Evolutionary conservation across 2,113 vertebrate species (phyloP), one percentile per base, ranked within the genome.

Genomic region (Takifugu flavidus): DNA sequence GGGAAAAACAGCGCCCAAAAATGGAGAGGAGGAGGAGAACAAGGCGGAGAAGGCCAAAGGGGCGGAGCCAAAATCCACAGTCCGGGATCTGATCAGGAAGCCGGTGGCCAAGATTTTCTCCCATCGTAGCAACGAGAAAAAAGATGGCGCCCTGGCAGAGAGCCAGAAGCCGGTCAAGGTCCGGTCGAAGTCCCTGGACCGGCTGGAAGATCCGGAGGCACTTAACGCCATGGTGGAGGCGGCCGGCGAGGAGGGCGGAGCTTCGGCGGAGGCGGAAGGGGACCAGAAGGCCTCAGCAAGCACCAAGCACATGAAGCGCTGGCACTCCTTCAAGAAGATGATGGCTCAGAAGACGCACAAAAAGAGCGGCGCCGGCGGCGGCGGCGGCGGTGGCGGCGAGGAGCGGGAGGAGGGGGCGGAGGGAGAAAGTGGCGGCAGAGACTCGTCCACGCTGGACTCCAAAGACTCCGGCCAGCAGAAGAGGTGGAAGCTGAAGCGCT

Each of bases 311-410:
- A 86, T 91, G 85, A 90, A 78, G 62, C 91, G 91, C 72, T 92
- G 91, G 91, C 90, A 91, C 72, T 92, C 91, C 65, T 92, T 92
- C 67, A 92, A 92, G 83, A 92, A 91, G 77, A 79, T 92, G 49
- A 91, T 92, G 88, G 89, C 87, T 28, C 91, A 90, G 64, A 92
- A 90, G 72, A 70, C 85, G 2, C 89, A 91, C 74, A 91, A 89
- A 75, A 92, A 88, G 79, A 88, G 83, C 25, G 72, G 67, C 4
- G 88, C 74, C n/a, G n/a, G n/a, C 13, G 85, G 67, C 8, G 87
- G n/a, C n/a, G n/a, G n/a, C n/a, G n/a, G n/a, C n/a, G n/a, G n/a
- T n/a, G n/a, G 73, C 26, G 90, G 88, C 15, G 84, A 79, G 0
- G 79, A 73, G 2, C 86, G 84, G 28, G 88, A 86, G 34, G 88